phyloP scores from a whole-genome alignment of 2,797 vertebrate genomes.

The Heteromormyrus szaboi region DNA sequence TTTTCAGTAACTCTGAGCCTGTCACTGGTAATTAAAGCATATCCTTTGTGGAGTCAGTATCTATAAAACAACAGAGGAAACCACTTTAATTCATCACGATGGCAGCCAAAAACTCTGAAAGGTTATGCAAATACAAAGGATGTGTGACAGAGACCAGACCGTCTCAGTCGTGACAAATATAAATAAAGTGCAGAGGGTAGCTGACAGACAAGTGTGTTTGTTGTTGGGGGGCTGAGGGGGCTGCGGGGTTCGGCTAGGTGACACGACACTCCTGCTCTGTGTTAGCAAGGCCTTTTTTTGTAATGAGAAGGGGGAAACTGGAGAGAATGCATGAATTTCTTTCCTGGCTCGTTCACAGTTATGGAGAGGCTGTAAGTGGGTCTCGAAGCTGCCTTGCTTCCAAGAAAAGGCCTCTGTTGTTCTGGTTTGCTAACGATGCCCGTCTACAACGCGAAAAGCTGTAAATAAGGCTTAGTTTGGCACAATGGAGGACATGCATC shows the following conservation, averaged over 20 bases:
- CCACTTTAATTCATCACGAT: constrained; percentile 58
- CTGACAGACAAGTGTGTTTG: constrained; percentile 45
- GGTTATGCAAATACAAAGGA: constrained; percentile 60
- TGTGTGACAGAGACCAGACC: constrained; percentile 59
- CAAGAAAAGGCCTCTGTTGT: neutral
- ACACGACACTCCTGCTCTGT: constrained; percentile 40
- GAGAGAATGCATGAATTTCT: neutral
- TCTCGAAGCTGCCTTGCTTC: neutral
- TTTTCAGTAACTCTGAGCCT: constrained; percentile 39
- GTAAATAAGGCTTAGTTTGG: neutral
- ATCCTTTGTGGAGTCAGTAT: constrained; percentile 48
- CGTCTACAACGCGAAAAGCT: neutral
- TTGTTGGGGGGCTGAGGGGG: constrained; percentile 31
- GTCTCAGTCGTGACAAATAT: constrained; percentile 45
- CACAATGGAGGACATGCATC: neutral
- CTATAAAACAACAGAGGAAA: constrained; percentile 58
- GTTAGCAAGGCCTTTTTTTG: constrained; percentile 18
- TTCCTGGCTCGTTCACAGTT: neutral
- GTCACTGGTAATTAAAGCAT: constrained; percentile 43
- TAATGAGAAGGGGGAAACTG: neutral
- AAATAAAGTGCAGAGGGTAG: constrained; percentile 48
- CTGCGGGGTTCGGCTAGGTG: constrained; percentile 42
- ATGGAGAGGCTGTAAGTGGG: neutral
- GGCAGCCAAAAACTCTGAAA: constrained; percentile 55
- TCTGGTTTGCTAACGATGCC: neutral